A percentile compares a stretch with the other conserved stretches of the same genome.
These are phyloP conservation scores for Bombus terrestris DNA, from an alignment of 1,140 invertebrate genomes.

Conservation along the genomic window DNA sequence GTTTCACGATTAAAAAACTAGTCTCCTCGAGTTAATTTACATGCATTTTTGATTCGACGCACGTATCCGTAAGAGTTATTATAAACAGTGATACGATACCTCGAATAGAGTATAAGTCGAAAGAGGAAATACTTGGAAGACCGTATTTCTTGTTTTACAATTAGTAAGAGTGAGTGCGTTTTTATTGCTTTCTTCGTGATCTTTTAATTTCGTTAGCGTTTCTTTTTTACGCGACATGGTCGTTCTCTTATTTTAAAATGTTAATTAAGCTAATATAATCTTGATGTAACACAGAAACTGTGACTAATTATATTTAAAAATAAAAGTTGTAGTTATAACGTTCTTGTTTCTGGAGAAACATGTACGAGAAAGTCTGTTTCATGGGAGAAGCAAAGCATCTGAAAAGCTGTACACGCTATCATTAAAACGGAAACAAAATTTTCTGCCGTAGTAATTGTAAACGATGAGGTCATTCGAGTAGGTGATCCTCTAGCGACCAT, in stretches of 20 bases:
- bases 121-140: not conserved
- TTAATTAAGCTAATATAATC: not conserved
- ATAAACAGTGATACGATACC: not conserved
- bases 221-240: not conserved
- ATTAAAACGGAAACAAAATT: not conserved
- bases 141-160: not conserved
- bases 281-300: not conserved
- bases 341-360: no score
- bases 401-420: not conserved
- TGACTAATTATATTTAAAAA: no score
- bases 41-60: not conserved
- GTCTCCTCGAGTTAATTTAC: no score
- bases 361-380: no score
- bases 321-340: no score
- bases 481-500: not conserved
- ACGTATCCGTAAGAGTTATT: not conserved
- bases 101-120: not conserved
- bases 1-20: not conserved
- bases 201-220: no score
- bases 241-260: not conserved
- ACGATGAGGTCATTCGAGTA: conserved; percentile 7
- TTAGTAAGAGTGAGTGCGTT: no score
- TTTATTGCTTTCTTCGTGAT: no score
- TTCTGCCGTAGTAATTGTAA: not conserved
- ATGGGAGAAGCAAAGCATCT: no score